These are phyloP conservation scores for Platorchestia sp. DNA, from an alignment of 1,140 invertebrate species.

Conservation along the genomic window DNA sequence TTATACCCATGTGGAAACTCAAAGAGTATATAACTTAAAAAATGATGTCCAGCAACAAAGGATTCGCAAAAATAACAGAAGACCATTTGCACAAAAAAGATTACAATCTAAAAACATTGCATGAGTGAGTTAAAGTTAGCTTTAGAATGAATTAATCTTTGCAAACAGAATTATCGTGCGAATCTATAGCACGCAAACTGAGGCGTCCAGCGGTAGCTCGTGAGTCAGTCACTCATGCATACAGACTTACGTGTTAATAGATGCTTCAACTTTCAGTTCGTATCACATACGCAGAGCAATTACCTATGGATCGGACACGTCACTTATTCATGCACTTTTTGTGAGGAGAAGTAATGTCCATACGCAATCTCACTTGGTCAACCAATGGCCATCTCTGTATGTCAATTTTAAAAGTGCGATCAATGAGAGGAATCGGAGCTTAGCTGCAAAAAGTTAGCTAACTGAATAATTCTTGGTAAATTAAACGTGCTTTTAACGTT, in stretches of 20 bases:
- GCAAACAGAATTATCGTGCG: too few relatives aligned
- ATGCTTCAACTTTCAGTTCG: not conserved
- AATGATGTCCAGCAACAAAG: too few relatives aligned
- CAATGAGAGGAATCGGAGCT: not conserved
- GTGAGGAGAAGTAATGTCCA: not conserved
- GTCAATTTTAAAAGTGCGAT: not conserved
- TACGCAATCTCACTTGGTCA: not conserved
- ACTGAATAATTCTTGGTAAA: not conserved
- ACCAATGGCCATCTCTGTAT: not conserved
- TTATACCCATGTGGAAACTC: too few relatives aligned
- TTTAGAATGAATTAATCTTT: too few relatives aligned
- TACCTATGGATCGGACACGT: not conserved
- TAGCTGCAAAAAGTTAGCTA: not conserved
- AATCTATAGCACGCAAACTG: too few relatives aligned
- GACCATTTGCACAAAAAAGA: too few relatives aligned
- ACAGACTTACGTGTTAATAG: not conserved
- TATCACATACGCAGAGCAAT: not conserved
- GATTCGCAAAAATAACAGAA: too few relatives aligned
- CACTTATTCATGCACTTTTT: not conserved
- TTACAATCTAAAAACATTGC: too few relatives aligned
- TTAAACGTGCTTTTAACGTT: not conserved
- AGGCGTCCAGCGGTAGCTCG: too few relatives aligned
- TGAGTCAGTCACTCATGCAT: too few relatives aligned
- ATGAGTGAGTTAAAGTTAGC: too few relatives aligned
- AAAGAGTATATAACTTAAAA: too few relatives aligned